Evolutionary conservation across 2,113 vertebrate species (phyloP).

Genomic region (Erythrocercus mccallii): DNA sequence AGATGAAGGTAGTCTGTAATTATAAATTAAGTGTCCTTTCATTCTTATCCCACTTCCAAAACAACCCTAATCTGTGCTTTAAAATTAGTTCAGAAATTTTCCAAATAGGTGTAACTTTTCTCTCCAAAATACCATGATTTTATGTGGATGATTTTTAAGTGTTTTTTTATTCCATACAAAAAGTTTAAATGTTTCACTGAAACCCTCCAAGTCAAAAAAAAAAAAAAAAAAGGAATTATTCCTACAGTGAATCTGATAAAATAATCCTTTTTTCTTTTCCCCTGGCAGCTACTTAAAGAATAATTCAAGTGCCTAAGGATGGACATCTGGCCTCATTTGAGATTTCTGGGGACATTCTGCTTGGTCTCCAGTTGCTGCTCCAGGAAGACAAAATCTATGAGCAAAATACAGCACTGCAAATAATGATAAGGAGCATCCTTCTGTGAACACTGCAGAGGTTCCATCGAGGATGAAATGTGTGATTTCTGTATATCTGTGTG

Average conservation of each 20-base stretch:
- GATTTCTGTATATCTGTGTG: neutral
- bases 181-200: neutral
- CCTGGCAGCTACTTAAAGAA: neutral
- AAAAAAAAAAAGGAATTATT: neutral
- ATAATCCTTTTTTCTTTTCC: accelerated
- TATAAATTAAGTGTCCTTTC: neutral
- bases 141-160: accelerated
- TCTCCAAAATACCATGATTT: neutral
- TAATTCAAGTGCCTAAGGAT: neutral
- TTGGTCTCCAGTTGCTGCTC: neutral
- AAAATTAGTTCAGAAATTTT: neutral
- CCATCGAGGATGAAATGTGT: neutral
- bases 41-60: neutral
- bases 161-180: neutral
- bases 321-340: neutral
- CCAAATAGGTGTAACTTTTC: neutral
- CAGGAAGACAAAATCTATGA: neutral
- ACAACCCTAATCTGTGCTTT: neutral
- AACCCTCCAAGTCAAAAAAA: neutral
- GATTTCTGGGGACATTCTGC: neutral
- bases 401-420: neutral
- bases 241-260: neutral
- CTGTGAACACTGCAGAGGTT: neutral
- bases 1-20: neutral
- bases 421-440: accelerated